A percentile compares a stretch with the other conserved stretches of the same genome.
Conservation (phyloP, 2,888 invertebrate genomes). For the Oeneis ivallda region DNA sequence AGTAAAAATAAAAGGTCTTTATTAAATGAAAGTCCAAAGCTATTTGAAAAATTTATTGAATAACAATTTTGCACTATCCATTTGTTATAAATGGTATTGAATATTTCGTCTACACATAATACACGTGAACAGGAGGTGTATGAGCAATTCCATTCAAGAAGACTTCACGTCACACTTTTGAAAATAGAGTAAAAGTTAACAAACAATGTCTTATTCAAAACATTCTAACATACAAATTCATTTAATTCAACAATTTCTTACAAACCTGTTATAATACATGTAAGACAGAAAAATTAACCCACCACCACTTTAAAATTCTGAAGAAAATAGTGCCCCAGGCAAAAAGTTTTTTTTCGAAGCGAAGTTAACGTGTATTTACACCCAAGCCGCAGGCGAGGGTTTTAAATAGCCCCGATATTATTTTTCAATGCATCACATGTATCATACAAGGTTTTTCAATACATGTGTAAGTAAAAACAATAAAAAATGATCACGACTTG, state of each 20-base stretch:
- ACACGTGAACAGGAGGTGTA: slow-evolving; percentile 75
- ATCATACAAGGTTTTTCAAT: too few species aligned
- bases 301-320: too few species aligned
- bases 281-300: neutral
- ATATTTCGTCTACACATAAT: slow-evolving; percentile 61
- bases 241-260: neutral
- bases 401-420: too few species aligned
- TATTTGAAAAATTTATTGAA: slow-evolving; percentile 72
- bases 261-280: neutral
- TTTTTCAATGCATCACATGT: too few species aligned
- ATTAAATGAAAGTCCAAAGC: slow-evolving; percentile 74
- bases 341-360: too few species aligned
- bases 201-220: neutral
- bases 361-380: too few species aligned
- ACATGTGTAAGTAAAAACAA: too few species aligned
- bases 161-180: slow-evolving; percentile 7
- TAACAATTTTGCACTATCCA: slow-evolving; percentile 67
- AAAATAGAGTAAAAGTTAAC: neutral
- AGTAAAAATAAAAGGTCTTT: slow-evolving; percentile 69
- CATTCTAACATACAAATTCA: neutral
- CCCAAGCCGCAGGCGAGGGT: too few species aligned
- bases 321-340: too few species aligned
- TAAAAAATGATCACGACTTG: too few species aligned
- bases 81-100: slow-evolving; percentile 46
- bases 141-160: slow-evolving; percentile 68